Evolutionary conservation across 2,113 vertebrate genomes (phyloP).

Genomic region (Phyllopteryx taeniolatus): DNA sequence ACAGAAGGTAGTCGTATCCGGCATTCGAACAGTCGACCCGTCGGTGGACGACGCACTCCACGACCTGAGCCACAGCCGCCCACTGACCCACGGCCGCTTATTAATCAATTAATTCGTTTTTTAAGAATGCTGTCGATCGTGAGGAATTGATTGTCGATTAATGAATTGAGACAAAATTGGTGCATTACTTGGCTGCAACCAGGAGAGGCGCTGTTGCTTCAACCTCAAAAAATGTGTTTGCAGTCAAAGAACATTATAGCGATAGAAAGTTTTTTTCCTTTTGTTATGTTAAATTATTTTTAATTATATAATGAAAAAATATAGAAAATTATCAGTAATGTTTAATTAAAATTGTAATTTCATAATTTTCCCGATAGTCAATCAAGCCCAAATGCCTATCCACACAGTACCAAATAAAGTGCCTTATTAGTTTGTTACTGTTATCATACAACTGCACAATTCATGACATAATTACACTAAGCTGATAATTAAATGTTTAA

Average conservation of each 20-base stretch:
- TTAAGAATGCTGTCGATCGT: not conserved
- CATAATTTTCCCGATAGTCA: not conserved
- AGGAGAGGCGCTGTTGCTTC: not conserved
- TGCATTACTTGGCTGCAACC: not conserved
- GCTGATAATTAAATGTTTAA: not conserved
- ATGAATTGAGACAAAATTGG: not conserved
- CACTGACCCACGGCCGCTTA: not conserved
- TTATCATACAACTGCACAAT: not conserved
- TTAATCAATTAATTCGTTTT: not conserved
- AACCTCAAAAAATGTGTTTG: not conserved
- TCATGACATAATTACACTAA: not conserved
- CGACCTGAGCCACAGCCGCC: too few relatives aligned
- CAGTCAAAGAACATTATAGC: too few relatives aligned
- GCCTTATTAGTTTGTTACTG: not conserved
- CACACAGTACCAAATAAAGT: not conserved
- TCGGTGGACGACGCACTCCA: too few relatives aligned
- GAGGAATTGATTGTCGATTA: not conserved
- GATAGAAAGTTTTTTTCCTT: too few relatives aligned
- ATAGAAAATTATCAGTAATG: not conserved
- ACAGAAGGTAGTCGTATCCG: too few relatives aligned
- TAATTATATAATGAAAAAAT: not conserved
- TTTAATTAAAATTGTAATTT: not conserved
- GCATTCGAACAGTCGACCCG: too few relatives aligned
- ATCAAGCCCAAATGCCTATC: not conserved
- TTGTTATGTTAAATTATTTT: too few relatives aligned